phyloP scores from a whole-genome alignment of 1,140 invertebrate species.

The Atta colombica region DNA sequence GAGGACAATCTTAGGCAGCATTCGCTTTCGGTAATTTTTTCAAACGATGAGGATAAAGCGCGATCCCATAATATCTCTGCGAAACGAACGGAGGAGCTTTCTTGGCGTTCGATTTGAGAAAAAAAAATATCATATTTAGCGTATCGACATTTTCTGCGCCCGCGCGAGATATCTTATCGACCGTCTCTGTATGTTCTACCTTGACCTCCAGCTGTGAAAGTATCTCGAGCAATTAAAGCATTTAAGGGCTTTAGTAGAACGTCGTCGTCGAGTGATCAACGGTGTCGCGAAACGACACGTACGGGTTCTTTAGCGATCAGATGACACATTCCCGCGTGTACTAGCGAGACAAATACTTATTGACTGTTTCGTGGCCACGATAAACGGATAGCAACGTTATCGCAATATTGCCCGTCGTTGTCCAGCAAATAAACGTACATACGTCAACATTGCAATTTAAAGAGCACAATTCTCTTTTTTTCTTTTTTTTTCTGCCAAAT shows the following conservation, averaged over 20 bases:
- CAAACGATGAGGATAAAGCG: neutral
- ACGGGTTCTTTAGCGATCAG: neutral
- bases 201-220: slow-evolving; percentile 72
- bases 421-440: neutral
- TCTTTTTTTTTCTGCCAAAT: neutral
- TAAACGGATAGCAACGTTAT: slow-evolving; percentile 50
- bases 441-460: neutral
- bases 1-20: neutral
- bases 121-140: neutral
- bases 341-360: neutral
- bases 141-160: slow-evolving; percentile 39
- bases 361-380: slow-evolving; percentile 21
- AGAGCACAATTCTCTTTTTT: neutral
- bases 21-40: neutral
- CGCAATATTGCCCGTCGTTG: neutral
- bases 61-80: neutral
- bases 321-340: neutral
- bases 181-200: slow-evolving; percentile 61
- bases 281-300: neutral
- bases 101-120: neutral
- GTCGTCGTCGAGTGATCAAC: slow-evolving; percentile 11
- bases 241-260: slow-evolving; percentile 57
- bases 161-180: slow-evolving; percentile 69
- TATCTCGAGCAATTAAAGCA: slow-evolving; percentile 68
- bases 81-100: neutral